These are phyloP conservation scores for Heliocidaris erythrogramma DNA, from an alignment of 35 echinoderm and acorn worm species.

Conservation along the genomic window DNA sequence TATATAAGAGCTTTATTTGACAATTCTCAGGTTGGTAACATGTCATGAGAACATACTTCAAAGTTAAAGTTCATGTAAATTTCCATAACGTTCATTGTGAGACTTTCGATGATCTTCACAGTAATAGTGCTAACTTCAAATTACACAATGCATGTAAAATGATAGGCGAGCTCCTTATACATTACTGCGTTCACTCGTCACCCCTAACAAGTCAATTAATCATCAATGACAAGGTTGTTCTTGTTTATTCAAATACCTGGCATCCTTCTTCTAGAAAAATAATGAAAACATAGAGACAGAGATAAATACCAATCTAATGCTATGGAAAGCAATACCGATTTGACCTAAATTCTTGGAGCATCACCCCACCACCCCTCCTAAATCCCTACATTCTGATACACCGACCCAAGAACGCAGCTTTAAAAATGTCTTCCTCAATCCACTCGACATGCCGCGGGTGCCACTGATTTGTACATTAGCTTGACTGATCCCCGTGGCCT, in stretches of 20 bases:
- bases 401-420: background rate
- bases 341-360: conserved; percentile 23
- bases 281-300: background rate
- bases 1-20: too few relatives aligned
- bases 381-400: background rate
- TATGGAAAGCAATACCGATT: background rate
- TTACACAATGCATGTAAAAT: too few relatives aligned
- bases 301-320: background rate
- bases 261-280: background rate
- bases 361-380: background rate
- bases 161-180: too few relatives aligned
- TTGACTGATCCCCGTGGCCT: background rate
- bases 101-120: too few relatives aligned
- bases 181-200: background rate
- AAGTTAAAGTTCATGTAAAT: too few relatives aligned
- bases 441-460: conserved; percentile 31
- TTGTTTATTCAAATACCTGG: background rate
- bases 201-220: background rate
- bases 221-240: background rate
- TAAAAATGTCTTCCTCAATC: background rate
- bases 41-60: too few relatives aligned
- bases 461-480: conserved; percentile 24
- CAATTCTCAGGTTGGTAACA: too few relatives aligned
- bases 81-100: too few relatives aligned
- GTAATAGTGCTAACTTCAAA: too few relatives aligned